Conservation (phyloP, 2,113 vertebrate species). For the Telmatochromis brachygnathus region DNA sequence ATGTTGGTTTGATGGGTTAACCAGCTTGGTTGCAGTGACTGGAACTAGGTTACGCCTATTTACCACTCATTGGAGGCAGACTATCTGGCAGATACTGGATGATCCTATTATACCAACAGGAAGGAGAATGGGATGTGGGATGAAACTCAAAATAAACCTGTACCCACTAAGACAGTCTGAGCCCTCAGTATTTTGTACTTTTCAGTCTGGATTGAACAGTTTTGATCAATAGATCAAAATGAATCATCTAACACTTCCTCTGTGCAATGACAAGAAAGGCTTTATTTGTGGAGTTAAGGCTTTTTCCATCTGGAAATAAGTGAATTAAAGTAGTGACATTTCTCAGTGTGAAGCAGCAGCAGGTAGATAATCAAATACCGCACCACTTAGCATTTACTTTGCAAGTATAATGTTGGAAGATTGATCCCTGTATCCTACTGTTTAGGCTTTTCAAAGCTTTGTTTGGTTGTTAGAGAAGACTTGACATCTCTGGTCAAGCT, state of each 20-base stretch:
- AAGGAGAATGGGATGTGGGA: background rate
- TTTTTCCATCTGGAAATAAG: conserved; percentile 31
- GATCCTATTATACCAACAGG: background rate
- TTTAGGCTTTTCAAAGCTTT: background rate
- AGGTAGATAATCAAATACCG: conserved; percentile 62
- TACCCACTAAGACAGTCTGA: background rate
- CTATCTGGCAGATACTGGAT: background rate
- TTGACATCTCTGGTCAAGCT: background rate
- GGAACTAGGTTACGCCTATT: background rate
- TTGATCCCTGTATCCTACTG: conserved; percentile 30
- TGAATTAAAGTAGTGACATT: conserved; percentile 49
- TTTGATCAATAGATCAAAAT: background rate
- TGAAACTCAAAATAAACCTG: background rate
- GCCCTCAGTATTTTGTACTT: background rate
- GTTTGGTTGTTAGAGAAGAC: background rate
- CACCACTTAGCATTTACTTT: conserved; percentile 44
- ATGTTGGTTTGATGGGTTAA: background rate
- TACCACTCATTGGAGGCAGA: background rate
- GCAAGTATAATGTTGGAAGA: conserved; percentile 29
- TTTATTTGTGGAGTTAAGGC: conserved; percentile 53
- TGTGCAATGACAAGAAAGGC: conserved; percentile 31
- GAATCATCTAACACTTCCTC: background rate
- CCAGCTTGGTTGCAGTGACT: background rate
- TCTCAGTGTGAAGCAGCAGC: conserved; percentile 48
- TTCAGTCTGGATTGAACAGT: background rate